Conservation (phyloP, 2,113 vertebrate genomes). For the Oncorhynchus gorbuscha region DNA sequence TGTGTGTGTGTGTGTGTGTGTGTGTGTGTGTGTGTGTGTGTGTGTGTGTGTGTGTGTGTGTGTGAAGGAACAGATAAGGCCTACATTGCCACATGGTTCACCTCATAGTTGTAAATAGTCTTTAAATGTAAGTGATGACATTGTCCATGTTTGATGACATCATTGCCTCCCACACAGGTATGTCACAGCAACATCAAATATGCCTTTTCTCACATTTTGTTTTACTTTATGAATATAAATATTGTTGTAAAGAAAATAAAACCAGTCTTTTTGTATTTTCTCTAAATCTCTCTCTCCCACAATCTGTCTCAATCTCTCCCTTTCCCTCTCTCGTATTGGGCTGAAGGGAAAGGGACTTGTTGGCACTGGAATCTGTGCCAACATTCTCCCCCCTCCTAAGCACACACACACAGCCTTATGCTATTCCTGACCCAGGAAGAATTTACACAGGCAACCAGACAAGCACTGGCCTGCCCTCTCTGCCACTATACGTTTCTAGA, state of each 20-base stretch:
- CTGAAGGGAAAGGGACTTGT: slow-evolving; percentile 28
- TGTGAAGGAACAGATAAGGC: not conserved
- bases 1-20: slow-evolving; percentile 13
- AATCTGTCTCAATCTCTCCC: not conserved
- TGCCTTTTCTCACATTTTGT: slow-evolving; percentile 37
- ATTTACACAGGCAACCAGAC: slow-evolving; percentile 55
- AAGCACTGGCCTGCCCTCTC: slow-evolving; percentile 51
- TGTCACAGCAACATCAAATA: slow-evolving; percentile 27
- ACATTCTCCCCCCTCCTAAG: slow-evolving; percentile 1
- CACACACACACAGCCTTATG: slow-evolving; percentile 19
- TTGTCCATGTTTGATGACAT: slow-evolving; percentile 30
- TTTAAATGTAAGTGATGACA: slow-evolving; percentile 53
- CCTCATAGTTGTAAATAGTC: slow-evolving; percentile 48
- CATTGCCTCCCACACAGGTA: slow-evolving; percentile 22
- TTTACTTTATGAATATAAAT: slow-evolving; percentile 67
- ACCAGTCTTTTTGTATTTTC: slow-evolving; percentile 24
- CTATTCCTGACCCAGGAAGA: slow-evolving; percentile 64
- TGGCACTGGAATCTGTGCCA: slow-evolving; percentile 29
- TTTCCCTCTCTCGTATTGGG: slow-evolving; percentile 13
- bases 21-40: not conserved
- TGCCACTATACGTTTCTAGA: slow-evolving; percentile 30
- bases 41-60: slow-evolving; percentile 6
- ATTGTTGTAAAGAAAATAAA: slow-evolving; percentile 52
- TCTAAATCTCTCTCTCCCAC: not conserved
- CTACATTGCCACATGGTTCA: not conserved